phyloP scores from a whole-genome alignment of 2,113 vertebrate species.

The Patagioenas fasciata region DNA sequence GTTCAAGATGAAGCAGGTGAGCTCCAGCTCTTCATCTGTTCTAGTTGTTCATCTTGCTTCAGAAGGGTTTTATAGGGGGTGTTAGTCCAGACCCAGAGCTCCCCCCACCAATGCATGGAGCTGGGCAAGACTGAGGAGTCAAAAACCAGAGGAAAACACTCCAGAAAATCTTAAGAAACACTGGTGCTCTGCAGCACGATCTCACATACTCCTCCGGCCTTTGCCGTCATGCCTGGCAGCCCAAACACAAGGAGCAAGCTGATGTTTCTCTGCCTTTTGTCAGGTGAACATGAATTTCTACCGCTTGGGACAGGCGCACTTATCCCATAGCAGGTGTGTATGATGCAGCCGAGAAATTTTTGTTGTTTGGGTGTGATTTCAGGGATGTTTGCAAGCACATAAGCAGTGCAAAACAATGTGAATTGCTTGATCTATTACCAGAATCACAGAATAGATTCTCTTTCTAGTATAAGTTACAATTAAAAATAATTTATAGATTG shows the following conservation, averaged over 20 bases:
- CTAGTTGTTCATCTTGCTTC: background rate
- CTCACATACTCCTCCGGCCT: background rate
- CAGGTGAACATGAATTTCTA: background rate
- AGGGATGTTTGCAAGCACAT: background rate
- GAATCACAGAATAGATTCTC: background rate
- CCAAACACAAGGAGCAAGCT: background rate
- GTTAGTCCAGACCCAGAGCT: background rate
- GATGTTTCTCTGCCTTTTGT: background rate
- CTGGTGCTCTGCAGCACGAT: accelerated
- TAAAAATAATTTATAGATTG: background rate
- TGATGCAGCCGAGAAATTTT: background rate
- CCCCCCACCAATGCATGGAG: background rate
- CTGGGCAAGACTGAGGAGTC: background rate
- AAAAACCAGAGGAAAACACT: background rate
- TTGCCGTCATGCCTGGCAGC: background rate
- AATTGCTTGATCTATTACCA: background rate
- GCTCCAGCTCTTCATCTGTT: background rate
- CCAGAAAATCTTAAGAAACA: background rate
- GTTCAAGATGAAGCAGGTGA: background rate
- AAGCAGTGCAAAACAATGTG: background rate
- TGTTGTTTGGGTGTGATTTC: background rate
- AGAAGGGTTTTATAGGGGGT: background rate
- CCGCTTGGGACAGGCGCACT: background rate
- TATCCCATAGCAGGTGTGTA: accelerated
- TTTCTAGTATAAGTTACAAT: background rate